Conservation (phyloP, 2,888 invertebrate species). For the Pseudococcus jackbeardsleyi region DNA sequence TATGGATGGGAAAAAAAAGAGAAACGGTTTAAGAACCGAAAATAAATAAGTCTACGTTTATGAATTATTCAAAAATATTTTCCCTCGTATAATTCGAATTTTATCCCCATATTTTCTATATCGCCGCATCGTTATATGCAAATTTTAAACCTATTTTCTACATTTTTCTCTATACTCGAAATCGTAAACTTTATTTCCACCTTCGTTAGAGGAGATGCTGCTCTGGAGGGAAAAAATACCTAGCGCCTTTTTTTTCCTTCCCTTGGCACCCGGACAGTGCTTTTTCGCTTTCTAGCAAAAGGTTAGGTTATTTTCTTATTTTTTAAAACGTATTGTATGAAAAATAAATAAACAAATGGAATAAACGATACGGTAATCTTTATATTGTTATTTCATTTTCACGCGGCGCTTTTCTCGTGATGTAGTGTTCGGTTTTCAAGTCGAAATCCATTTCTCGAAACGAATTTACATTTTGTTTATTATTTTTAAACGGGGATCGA, state of each 20-base stretch:
- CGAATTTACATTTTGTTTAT: too few relatives aligned
- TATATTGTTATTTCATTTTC: too few relatives aligned
- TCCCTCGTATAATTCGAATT: slow-evolving; percentile 24
- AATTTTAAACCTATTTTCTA: slow-evolving; percentile 41
- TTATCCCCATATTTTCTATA: slow-evolving; percentile 12
- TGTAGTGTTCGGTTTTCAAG: background rate
- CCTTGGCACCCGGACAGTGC: background rate
- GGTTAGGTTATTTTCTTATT: background rate
- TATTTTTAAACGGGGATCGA: too few relatives aligned
- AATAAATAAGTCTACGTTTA: slow-evolving; percentile 45
- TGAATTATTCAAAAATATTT: slow-evolving; percentile 45
- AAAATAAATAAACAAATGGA: slow-evolving; percentile 1
- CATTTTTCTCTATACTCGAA: slow-evolving; percentile 22
- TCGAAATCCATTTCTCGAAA: background rate
- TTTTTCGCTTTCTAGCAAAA: background rate
- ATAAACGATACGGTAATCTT: background rate
- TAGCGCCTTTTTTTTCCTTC: background rate
- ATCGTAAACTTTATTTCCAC: slow-evolving; percentile 33
- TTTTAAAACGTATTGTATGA: background rate
- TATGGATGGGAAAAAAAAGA: background rate
- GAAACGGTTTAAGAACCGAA: background rate
- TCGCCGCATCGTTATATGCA: slow-evolving; percentile 26
- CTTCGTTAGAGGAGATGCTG: background rate
- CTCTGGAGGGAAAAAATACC: background rate
- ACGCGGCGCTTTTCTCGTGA: background rate